Conservation (phyloP, 2,113 vertebrate genomes). For the Caranx melampygus region DNA sequence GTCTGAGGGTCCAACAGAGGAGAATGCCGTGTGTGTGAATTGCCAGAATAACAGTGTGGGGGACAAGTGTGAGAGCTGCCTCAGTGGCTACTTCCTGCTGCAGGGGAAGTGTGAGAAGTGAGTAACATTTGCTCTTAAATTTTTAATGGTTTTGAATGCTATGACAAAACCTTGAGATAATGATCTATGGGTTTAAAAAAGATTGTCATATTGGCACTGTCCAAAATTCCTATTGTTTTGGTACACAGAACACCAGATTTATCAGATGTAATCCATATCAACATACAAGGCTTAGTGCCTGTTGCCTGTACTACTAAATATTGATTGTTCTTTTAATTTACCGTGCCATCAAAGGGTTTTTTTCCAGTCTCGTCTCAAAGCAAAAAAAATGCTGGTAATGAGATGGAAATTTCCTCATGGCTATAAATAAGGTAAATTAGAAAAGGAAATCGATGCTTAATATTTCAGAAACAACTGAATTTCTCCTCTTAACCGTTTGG, state of each 20-base stretch:
- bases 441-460: background rate
- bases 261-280: background rate
- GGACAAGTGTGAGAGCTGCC: constrained; percentile 92
- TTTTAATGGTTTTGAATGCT: background rate
- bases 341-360: background rate
- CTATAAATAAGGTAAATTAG: background rate
- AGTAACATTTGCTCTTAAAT: constrained; percentile 59
- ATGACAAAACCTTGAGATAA: no score
- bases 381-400: background rate
- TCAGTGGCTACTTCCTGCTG: constrained; percentile 91
- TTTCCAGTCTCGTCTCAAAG: background rate
- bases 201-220: background rate
- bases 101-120: constrained; percentile 92
- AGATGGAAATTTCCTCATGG: background rate
- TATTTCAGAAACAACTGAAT: no score
- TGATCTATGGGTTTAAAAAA: no score
- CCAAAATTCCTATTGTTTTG: background rate
- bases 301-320: background rate
- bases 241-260: background rate
- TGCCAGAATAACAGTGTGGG: constrained; percentile 94
- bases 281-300: background rate
- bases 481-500: no score
- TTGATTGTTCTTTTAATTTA: no score
- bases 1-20: constrained; percentile 89
- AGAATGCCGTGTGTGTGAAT: constrained; percentile 89